These are phyloP conservation scores for Halictus ligatus DNA, from an alignment of 2,888 invertebrate species.

Conservation along the genomic window DNA sequence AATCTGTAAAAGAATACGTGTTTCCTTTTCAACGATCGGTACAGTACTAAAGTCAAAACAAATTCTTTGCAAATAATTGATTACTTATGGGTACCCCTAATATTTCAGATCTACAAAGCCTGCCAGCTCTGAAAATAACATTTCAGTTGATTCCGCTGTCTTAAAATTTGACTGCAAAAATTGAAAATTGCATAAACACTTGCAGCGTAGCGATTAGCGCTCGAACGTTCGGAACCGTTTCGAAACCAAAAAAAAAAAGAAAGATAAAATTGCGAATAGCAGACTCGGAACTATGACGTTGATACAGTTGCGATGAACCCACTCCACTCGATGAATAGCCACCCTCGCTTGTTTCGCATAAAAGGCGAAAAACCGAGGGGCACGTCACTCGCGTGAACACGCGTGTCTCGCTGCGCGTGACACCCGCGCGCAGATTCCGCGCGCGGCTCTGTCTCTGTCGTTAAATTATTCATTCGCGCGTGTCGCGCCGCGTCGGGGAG, in stretches of 20 bases:
- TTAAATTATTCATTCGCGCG: not conserved
- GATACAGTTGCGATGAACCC: constrained; percentile 19
- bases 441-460: constrained; percentile 40
- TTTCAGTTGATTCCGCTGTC: too few relatives aligned
- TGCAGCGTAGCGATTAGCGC: too few relatives aligned
- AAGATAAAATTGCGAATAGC: not conserved
- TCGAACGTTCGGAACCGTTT: not conserved
- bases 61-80: too few relatives aligned
- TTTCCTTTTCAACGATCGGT: too few relatives aligned
- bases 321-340: constrained; percentile 46
- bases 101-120: too few relatives aligned
- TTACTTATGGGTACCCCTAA: too few relatives aligned
- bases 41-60: too few relatives aligned
- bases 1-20: too few relatives aligned
- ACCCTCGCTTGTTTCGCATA: constrained; percentile 62
- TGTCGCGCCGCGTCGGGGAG: not conserved
- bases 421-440: constrained; percentile 54
- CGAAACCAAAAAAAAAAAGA: not conserved
- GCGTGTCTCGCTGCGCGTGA: constrained; percentile 55
- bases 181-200: too few relatives aligned
- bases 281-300: not conserved
- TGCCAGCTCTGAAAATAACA: too few relatives aligned
- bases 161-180: too few relatives aligned
- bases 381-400: constrained; percentile 75
- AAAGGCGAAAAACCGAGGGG: constrained; percentile 72